These are phyloP conservation scores for Rhynchomys soricoides DNA, from an alignment of 2,113 vertebrate species.

Conservation along the genomic window DNA sequence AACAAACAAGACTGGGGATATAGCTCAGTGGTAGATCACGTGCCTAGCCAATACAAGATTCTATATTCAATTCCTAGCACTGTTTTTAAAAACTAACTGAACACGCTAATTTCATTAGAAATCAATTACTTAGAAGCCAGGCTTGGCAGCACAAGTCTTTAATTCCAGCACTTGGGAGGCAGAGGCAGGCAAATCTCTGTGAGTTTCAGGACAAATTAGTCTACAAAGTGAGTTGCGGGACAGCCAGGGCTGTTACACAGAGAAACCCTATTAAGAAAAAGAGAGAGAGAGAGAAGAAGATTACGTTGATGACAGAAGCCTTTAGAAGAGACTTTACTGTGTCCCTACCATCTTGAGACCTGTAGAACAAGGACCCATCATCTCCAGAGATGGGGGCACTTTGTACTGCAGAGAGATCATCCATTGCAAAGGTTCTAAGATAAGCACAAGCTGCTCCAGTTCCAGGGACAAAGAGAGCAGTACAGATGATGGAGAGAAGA, in stretches of 20 bases:
- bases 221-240: neutral
- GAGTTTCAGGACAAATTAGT: neutral
- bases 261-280: neutral
- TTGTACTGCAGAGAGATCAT: neutral
- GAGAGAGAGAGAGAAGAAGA: neutral
- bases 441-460: neutral
- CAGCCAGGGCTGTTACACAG: neutral
- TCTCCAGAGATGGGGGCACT: neutral
- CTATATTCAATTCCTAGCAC: neutral
- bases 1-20: neutral
- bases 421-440: neutral
- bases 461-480: neutral
- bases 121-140: neutral
- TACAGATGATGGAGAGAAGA: neutral
- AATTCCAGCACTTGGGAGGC: neutral
- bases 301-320: neutral
- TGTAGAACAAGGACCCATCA: neutral
- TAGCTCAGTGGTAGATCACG: neutral
- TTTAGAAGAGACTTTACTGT: neutral
- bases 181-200: neutral
- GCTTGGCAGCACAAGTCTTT: neutral
- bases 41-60: neutral
- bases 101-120: neutral
- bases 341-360: neutral
- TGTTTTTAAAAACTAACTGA: neutral